phyloP scores from a whole-genome alignment of 2,113 vertebrate genomes.

The Pomatostomus ruficeps region DNA sequence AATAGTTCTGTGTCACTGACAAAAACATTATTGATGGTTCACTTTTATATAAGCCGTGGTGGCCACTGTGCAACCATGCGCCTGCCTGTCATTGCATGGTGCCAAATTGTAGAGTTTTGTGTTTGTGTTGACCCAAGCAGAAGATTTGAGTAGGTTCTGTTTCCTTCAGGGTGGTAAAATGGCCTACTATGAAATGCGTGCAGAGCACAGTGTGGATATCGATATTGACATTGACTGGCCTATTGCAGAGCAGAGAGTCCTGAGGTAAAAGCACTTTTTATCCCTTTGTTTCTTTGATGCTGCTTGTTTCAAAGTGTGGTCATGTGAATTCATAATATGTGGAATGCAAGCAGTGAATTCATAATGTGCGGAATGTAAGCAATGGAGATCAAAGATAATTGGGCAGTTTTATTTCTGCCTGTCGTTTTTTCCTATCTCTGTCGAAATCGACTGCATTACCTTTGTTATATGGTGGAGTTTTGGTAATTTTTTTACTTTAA shows the following conservation, averaged over 20 bases:
- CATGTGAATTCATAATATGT: neutral
- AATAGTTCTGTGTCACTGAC: neutral
- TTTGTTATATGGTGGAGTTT: neutral
- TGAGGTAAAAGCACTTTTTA: conserved; percentile 74
- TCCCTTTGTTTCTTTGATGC: neutral
- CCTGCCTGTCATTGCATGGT: neutral
- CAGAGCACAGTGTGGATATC: conserved; percentile 92
- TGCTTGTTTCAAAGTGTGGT: neutral
- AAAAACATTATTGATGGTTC: neutral
- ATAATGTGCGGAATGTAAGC: neutral
- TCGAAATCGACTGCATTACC: neutral
- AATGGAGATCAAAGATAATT: neutral
- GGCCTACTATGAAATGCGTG: conserved; percentile 89
- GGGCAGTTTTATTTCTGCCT: neutral
- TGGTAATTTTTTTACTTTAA: neutral
- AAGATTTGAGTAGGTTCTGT: neutral
- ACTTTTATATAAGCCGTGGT: neutral
- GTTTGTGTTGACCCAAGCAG: neutral
- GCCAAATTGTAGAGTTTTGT: neutral
- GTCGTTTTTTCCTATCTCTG: neutral
- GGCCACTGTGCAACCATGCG: neutral
- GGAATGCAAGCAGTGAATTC: neutral
- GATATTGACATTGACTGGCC: conserved; percentile 98
- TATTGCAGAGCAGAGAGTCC: conserved; percentile 92
- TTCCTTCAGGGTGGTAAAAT: conserved; percentile 82